These are phyloP conservation scores for Sebastolobus altivelis DNA, from an alignment of 2,797 vertebrate genomes.

Conservation along the genomic window DNA sequence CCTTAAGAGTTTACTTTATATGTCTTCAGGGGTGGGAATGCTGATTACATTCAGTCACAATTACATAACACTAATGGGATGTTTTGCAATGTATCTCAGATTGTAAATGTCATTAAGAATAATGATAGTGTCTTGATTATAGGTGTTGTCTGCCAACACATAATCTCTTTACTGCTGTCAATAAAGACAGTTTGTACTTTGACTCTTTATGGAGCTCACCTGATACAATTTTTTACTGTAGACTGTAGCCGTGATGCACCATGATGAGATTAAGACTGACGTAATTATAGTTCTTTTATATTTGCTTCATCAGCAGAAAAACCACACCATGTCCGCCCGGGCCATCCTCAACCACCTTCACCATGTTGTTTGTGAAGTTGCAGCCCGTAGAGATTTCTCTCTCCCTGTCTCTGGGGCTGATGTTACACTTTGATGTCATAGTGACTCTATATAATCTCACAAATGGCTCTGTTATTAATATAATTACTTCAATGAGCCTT, in stretches of 20 bases:
- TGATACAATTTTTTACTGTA: background rate
- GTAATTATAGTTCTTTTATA: constrained; percentile 5
- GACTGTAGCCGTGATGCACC: background rate
- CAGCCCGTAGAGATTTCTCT: constrained; percentile 6
- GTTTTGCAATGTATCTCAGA: background rate
- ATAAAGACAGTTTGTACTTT: constrained; percentile 64
- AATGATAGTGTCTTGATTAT: constrained; percentile 14
- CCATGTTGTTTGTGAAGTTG: constrained; percentile 11
- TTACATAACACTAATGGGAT: constrained; percentile 12
- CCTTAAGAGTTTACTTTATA: background rate
- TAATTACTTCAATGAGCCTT: constrained; percentile 24
- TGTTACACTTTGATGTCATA: constrained; percentile 10
- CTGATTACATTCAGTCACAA: background rate
- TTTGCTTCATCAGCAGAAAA: background rate
- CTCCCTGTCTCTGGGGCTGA: constrained; percentile 11
- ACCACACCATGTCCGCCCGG: background rate
- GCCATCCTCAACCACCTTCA: background rate
- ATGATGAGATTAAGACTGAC: background rate
- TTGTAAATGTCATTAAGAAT: constrained; percentile 9
- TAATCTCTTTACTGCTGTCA: constrained; percentile 49
- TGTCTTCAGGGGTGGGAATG: background rate
- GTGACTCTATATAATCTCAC: constrained; percentile 25
- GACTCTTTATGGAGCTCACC: constrained; percentile 13
- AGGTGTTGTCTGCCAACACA: background rate
- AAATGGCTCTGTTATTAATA: constrained; percentile 32